phyloP scores from a whole-genome alignment of 1,140 invertebrate species.

The Drosophila melanogaster region DNA sequence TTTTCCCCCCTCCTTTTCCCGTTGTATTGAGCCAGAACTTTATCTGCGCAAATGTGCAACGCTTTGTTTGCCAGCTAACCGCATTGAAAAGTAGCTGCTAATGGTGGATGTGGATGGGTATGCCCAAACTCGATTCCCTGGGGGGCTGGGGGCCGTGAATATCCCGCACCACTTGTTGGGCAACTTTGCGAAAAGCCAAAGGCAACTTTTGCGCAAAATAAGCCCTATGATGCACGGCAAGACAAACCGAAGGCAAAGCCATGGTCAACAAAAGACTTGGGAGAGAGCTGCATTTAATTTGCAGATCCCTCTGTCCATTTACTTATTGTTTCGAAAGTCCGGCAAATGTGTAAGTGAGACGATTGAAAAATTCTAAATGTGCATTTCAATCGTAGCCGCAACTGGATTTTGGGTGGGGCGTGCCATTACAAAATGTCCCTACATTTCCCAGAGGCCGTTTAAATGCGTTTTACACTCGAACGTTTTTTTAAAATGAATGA shows the following conservation, averaged over 20 bases:
- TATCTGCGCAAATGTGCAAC: conserved; percentile 81
- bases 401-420: neutral
- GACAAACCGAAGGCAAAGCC: conserved; percentile 40
- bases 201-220: conserved; percentile 76
- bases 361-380: conserved; percentile 30
- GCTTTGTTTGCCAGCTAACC: conserved; percentile 82
- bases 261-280: conserved; percentile 11
- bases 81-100: conserved; percentile 82
- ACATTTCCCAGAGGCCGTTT: conserved; percentile 53
- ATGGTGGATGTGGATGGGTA: conserved; percentile 67
- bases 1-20: conserved; percentile 32
- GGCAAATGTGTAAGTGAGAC: conserved; percentile 16
- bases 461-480: conserved; percentile 71
- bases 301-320: conserved; percentile 1
- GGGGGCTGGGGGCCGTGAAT: neutral
- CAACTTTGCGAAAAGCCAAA: conserved; percentile 78
- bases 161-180: conserved; percentile 47
- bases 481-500: conserved; percentile 81
- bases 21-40: conserved; percentile 66
- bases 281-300: conserved; percentile 40
- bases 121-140: neutral
- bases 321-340: conserved; percentile 32
- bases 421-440: conserved; percentile 6
- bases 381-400: conserved; percentile 14
- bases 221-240: conserved; percentile 68